Conservation (phyloP, 1,140 invertebrate genomes). For the Meloidogyne floridensis region DNA sequence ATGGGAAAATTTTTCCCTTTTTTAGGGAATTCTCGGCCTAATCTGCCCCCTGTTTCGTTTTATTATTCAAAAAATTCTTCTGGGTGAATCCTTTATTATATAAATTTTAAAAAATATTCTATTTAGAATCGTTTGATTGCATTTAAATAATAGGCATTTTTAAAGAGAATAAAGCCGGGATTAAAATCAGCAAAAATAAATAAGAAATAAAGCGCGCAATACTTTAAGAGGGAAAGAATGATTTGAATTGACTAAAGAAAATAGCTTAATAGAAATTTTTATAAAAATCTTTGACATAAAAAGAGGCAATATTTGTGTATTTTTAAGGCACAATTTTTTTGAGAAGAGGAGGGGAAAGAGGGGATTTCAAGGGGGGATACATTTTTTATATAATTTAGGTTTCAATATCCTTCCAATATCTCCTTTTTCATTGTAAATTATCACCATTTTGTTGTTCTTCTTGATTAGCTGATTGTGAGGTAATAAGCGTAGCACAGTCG, state of each 20-base stretch:
- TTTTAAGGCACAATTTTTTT: no score
- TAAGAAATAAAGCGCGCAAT: not conserved
- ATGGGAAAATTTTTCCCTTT: no score
- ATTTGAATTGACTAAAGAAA: not conserved
- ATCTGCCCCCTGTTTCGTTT: no score
- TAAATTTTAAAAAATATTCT: not conserved
- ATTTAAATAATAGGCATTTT: conserved; percentile 1
- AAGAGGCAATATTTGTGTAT: no score
- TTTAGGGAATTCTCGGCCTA: no score
- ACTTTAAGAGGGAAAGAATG: not conserved
- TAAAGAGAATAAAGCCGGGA: conserved; percentile 2
- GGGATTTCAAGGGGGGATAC: no score
- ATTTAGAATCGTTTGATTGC: not conserved
- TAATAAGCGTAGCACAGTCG: conserved; percentile 22
- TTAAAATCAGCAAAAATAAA: not conserved
- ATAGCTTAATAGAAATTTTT: not conserved
- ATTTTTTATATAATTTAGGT: not conserved
- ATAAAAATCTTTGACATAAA: no score
- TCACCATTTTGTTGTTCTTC: not conserved
- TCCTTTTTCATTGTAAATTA: not conserved
- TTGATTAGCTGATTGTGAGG: not conserved
- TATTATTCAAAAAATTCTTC: no score
- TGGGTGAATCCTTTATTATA: not conserved
- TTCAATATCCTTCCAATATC: not conserved
- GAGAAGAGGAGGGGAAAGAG: no score